Evolutionary conservation across 1,140 invertebrate species (phyloP).

Genomic region (Tetraneura akinire): DNA sequence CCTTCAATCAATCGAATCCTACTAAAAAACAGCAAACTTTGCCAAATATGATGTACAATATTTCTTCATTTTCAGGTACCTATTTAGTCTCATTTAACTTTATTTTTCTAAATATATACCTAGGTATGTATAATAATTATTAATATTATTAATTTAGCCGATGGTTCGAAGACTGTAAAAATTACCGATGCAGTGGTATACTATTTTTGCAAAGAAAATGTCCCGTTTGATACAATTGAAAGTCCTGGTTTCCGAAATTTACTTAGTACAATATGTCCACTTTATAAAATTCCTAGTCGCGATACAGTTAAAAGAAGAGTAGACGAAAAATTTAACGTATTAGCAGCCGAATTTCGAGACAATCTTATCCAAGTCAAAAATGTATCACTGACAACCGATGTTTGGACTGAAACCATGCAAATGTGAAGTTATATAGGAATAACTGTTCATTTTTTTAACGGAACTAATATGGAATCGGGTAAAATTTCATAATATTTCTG

Average conservation of each 20-base stretch:
- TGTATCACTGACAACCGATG: neutral
- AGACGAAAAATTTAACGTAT: neutral
- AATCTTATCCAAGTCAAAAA: neutral
- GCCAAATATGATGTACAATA: constrained; percentile 9
- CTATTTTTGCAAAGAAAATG: constrained; percentile 16
- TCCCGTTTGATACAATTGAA: constrained; percentile 9
- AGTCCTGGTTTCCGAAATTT: neutral
- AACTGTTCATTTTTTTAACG: neutral
- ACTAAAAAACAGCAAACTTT: constrained; percentile 6
- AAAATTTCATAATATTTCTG: neutral
- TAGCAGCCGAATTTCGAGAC: constrained; percentile 1
- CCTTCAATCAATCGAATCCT: neutral
- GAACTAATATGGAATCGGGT: neutral
- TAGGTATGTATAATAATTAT: too few relatives aligned
- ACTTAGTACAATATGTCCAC: neutral
- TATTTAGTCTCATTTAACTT: neutral
- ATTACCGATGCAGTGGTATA: constrained; percentile 12
- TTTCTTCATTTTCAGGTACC: constrained; percentile 5
- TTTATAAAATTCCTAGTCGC: constrained; percentile 10
- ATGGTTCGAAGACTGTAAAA: constrained; percentile 18
- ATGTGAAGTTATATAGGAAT: neutral
- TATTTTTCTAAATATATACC: neutral
- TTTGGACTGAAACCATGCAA: neutral
- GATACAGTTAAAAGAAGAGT: neutral
- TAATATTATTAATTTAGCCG: constrained; percentile 11